A percentile compares a stretch with the other conserved stretches of the same genome.
phyloP scores from a whole-genome alignment of 2,113 vertebrate species.

The Heterocephalus glaber region DNA sequence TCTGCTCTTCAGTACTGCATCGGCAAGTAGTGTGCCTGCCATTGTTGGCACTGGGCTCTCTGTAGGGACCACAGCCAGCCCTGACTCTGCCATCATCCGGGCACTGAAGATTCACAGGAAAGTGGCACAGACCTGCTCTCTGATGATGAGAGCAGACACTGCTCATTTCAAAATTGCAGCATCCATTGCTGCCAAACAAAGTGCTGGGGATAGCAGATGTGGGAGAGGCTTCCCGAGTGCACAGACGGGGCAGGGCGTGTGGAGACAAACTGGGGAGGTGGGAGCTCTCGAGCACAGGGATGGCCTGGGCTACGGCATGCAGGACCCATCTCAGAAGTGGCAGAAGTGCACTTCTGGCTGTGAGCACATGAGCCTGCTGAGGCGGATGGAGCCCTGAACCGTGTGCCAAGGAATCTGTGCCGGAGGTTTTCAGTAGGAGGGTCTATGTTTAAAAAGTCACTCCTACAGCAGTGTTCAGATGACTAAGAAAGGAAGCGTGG shows the following conservation, averaged over 20 bases:
- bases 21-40: accelerated
- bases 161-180: background rate
- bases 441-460: background rate
- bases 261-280: accelerated
- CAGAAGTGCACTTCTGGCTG: accelerated
- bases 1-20: accelerated
- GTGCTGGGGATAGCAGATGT: background rate
- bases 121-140: background rate
- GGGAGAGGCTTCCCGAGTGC: background rate
- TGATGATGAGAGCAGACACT: background rate
- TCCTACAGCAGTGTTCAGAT: accelerated
- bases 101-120: background rate
- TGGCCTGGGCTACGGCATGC: accelerated
- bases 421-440: too few species aligned
- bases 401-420: background rate
- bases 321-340: background rate
- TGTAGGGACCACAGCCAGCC: accelerated
- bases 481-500: background rate
- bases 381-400: background rate
- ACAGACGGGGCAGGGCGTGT: accelerated
- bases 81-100: accelerated
- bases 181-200: background rate
- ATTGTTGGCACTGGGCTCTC: accelerated
- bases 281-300: background rate
- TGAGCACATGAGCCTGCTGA: background rate